Conservation (phyloP, 2,888 invertebrate genomes). For the Ecliptopera silaceata region DNA sequence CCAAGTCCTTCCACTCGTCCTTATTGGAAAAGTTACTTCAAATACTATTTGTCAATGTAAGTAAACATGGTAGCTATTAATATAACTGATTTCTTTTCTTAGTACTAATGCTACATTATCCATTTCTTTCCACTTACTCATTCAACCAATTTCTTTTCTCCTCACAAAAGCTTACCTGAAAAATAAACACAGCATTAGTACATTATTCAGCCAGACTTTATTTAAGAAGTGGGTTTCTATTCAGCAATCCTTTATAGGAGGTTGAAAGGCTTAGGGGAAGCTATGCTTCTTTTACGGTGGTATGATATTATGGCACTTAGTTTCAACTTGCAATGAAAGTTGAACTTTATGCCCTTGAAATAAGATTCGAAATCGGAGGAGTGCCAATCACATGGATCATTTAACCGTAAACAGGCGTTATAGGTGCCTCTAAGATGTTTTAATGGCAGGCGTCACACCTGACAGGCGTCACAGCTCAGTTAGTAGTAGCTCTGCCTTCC, state of each 20-base stretch:
- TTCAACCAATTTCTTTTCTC: slow-evolving; percentile 1
- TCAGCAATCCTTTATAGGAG: slow-evolving; percentile 42
- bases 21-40: too few relatives aligned
- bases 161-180: slow-evolving; percentile 18
- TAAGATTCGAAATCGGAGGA: background rate
- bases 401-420: too few relatives aligned
- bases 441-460: too few relatives aligned
- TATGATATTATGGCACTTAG: background rate
- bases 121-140: slow-evolving; percentile 5
- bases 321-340: background rate
- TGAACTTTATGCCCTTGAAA: background rate
- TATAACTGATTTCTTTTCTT: too few relatives aligned
- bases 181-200: slow-evolving; percentile 20
- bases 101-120: background rate
- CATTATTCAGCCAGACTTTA: slow-evolving; percentile 4
- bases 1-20: too few relatives aligned
- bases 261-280: slow-evolving; percentile 56
- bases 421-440: too few relatives aligned
- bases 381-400: too few relatives aligned
- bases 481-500: too few relatives aligned
- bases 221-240: slow-evolving; percentile 19
- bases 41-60: too few relatives aligned
- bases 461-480: too few relatives aligned
- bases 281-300: slow-evolving; percentile 45
- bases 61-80: too few relatives aligned